phyloP scores from a whole-genome alignment of 2,888 invertebrate genomes.

The Cancer borealis region DNA sequence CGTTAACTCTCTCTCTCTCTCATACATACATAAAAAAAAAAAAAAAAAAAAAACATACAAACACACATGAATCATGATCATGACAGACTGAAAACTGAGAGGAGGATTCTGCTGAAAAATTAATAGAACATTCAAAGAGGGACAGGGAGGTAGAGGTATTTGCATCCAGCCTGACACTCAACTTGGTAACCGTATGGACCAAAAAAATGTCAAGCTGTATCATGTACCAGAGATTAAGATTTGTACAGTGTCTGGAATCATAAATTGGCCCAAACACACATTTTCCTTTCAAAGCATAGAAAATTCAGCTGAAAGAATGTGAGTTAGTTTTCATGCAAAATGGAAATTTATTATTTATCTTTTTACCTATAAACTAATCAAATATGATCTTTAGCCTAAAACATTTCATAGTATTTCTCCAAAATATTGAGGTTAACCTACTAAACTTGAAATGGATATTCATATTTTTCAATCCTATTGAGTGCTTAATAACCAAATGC shows the following conservation, averaged over 20 bases:
- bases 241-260: conserved; percentile 69
- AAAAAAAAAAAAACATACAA: neutral
- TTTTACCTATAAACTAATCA: conserved; percentile 67
- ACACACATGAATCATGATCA: conserved; percentile 34
- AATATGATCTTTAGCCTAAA: conserved; percentile 7
- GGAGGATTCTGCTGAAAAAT: conserved; percentile 3
- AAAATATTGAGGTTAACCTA: neutral
- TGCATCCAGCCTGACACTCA: conserved; percentile 42
- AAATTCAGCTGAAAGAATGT: conserved; percentile 74
- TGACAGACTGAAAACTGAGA: conserved; percentile 28
- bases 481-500: conserved; percentile 2
- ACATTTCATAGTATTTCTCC: conserved; percentile 41
- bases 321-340: conserved; percentile 75
- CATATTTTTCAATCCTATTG: neutral
- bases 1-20: neutral
- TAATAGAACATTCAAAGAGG: neutral
- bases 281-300: conserved; percentile 73
- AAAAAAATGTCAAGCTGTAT: conserved; percentile 55
- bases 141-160: neutral
- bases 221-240: conserved; percentile 63
- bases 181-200: conserved; percentile 57
- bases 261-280: conserved; percentile 67
- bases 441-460: neutral
- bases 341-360: conserved; percentile 66
- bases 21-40: conserved; percentile 53